Conservation (phyloP, 1,140 invertebrate species). For the Drosophila bocqueti region DNA sequence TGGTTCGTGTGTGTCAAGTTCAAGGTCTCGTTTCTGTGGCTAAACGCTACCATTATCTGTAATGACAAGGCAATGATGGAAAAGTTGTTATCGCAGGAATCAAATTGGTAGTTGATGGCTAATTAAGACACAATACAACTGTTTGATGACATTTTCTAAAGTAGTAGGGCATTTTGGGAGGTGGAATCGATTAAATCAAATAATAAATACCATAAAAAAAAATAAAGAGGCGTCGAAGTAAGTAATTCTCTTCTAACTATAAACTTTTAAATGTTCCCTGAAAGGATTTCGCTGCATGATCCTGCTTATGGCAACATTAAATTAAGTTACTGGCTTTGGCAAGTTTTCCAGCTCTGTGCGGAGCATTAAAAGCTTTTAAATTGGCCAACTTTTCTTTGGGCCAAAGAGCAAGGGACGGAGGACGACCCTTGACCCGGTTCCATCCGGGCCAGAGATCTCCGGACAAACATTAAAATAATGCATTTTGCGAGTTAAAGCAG, state of each 20-base stretch:
- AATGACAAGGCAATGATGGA: conserved; percentile 14
- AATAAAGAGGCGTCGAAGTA: background rate
- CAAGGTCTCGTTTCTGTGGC: conserved; percentile 42
- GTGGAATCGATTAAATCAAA: background rate
- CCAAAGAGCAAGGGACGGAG: background rate
- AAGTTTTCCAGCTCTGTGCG: background rate
- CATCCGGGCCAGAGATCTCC: conserved; percentile 1
- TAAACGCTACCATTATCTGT: conserved; percentile 20
- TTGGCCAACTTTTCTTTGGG: conserved; percentile 6
- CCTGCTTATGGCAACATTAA: conserved; percentile 7
- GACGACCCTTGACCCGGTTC: conserved; percentile 40
- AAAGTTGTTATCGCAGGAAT: conserved; percentile 11
- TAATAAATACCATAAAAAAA: background rate
- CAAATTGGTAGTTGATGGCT: conserved; percentile 9
- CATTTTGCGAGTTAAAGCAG: conserved; percentile 45
- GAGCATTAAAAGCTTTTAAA: conserved; percentile 26
- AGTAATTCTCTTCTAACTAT: background rate
- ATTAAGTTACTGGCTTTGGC: conserved; percentile 6
- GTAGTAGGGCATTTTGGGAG: background rate
- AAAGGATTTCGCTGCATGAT: background rate
- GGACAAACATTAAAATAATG: conserved; percentile 44
- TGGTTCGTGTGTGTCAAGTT: conserved; percentile 56
- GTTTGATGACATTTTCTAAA: conserved; percentile 9
- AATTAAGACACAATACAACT: background rate
- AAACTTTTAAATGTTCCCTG: background rate